Conservation (phyloP, 2,113 vertebrate genomes). For the Hyaena hyaena region DNA sequence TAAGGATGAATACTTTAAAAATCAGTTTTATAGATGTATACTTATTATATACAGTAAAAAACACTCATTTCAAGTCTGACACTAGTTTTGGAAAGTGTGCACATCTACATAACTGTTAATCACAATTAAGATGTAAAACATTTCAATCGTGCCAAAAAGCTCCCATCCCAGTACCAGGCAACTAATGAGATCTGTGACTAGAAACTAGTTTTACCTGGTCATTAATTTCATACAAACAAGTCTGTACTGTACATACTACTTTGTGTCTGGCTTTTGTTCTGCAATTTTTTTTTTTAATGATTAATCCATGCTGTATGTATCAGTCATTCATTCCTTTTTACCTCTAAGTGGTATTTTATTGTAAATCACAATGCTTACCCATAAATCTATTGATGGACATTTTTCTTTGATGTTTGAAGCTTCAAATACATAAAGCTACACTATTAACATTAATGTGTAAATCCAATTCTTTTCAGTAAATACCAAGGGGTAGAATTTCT, state of each 20-base stretch:
- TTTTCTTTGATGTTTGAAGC: background rate
- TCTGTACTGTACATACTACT: background rate
- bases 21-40: background rate
- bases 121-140: background rate
- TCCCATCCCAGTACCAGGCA: background rate
- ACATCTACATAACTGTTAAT: background rate
- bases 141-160: background rate
- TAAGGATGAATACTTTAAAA: background rate
- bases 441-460: background rate
- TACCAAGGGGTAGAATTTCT: background rate
- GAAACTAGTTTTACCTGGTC: background rate
- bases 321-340: background rate
- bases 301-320: background rate
- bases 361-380: background rate
- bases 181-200: background rate
- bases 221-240: background rate
- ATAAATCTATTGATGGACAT: background rate
- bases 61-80: background rate
- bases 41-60: background rate
- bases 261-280: background rate
- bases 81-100: background rate
- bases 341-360: background rate
- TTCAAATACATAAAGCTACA: background rate
- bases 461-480: slow-evolving; percentile 25
- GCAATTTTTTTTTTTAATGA: background rate